Evolutionary conservation across 2,113 vertebrate genomes (phyloP), one percentile per base, ranked within the genome.

Genomic region (Catharus bicknelli): DNA sequence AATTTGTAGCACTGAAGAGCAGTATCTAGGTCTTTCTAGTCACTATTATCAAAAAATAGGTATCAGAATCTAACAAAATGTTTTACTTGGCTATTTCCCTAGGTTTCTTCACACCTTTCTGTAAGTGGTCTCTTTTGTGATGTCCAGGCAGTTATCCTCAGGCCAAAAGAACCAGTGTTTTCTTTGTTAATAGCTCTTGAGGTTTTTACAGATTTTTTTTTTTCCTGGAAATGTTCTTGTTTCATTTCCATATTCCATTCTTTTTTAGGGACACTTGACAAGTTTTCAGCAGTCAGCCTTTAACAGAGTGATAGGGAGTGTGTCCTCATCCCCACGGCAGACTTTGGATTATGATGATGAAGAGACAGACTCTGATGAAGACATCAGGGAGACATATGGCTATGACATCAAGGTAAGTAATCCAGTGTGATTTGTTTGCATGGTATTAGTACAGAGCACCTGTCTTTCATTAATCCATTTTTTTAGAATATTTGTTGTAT

Each of bases 301-400:
- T 97, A 99, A 98, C 95, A 98, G 99, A 80, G 98, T 92, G 42
- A 95, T 97, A 47, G 98, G 97, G 69, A 98, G 98, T 30, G 97
- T 98, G 62, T 98, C 98, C 23, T 98, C 98, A 9, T 99, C 99
- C 4, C 99, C 99, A 17, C 98, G 99, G 12, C 98, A 98, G 58
- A 99, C 98, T 16, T 36, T 98, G 79, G 99, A 99, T 96, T 99
- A 99, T 8, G 99, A 99, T 5, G 99, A 99, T 32, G 99, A 99
- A 87, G 99, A 99, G 96, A 99, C 99, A 0, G 99, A 99, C 96
- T 99, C 99, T 1, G 99, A 99, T 83, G 99, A 99, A 96, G 99
- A 99, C 92, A 98, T 99, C 93, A 97, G 99, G 80, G 99, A 99
- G 92, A 99, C 99, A 0, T 99, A 99, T 5, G 99, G 99, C 70